A percentile compares a stretch with the other conserved stretches of the same genome.
These are phyloP conservation scores for Lepidurus apus DNA, from an alignment of 1,140 invertebrate genomes.

Conservation along the genomic window DNA sequence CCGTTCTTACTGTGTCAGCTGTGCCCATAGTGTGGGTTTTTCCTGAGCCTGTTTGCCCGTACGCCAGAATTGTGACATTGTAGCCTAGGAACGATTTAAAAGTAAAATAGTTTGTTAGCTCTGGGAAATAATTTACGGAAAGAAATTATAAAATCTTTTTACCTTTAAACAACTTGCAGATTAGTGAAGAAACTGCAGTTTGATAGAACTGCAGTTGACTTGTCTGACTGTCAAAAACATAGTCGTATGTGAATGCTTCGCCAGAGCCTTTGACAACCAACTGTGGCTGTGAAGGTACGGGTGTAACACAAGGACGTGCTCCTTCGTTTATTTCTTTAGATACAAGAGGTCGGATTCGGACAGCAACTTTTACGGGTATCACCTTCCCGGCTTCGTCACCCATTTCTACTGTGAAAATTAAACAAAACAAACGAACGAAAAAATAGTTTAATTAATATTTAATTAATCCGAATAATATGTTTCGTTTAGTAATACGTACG, in stretches of 20 bases:
- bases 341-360: slow-evolving; percentile 73
- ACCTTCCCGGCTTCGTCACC: neutral
- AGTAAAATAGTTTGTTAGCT: neutral
- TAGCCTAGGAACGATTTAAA: slow-evolving; percentile 54
- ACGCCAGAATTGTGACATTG: slow-evolving; percentile 87
- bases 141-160: slow-evolving; percentile 35
- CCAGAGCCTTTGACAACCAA: slow-evolving; percentile 64
- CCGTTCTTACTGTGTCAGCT: slow-evolving; percentile 40
- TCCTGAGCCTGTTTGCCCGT: slow-evolving; percentile 89
- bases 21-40: slow-evolving; percentile 93
- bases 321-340: slow-evolving; percentile 61
- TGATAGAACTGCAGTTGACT: slow-evolving; percentile 71
- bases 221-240: slow-evolving; percentile 66
- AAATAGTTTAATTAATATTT: neutral
- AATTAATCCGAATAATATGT: neutral
- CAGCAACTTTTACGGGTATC: slow-evolving; percentile 45
- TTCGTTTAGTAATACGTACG: too few species aligned
- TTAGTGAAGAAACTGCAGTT: slow-evolving; percentile 63
- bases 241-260: slow-evolving; percentile 80
- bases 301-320: slow-evolving; percentile 60
- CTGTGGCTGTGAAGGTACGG: slow-evolving; percentile 57
- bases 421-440: neutral
- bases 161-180: slow-evolving; percentile 76
- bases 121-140: neutral
- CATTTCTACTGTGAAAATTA: neutral